Evolutionary conservation across 1,140 invertebrate species (phyloP), one percentile per base, ranked within the genome.

Genomic region (Papilio polyxenes): DNA sequence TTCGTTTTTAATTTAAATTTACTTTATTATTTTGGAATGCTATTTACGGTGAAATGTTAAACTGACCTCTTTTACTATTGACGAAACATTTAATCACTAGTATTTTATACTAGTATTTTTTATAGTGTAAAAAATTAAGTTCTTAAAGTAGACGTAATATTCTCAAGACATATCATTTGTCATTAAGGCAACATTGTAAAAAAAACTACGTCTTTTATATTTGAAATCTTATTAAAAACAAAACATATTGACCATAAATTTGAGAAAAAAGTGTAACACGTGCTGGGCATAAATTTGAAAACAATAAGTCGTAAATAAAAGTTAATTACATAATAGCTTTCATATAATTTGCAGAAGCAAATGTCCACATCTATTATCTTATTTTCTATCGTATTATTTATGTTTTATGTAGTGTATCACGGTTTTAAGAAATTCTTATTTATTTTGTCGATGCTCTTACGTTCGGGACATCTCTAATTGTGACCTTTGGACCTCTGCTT

Each of bases 401-500:
- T 31, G 31, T 72, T 3, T 10, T 13, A 65, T 11, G 10, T 11
- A 23, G 3, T 65, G 11, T 65, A 8, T 10, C 6, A 72, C 0
- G 31, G 53, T 15, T 40, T 72, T 7, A 2, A 37, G 13, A 37
- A 59, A 59, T 20, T 20, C 3, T 37, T 5, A 72, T 37, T 37
- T 72, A 78, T 83, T 82, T 81, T 83, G 80, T 88, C 85, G 87
- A 87, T 84, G 37, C 49, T 79, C 1, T 37, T 15, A 15, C 23
- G 51, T 13, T 15, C 17, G 13, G 13, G 6, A 53, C 87, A 87
- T 56, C 87, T 83, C 87, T 87, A 80, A 5, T 13, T 77, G 23
- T 83, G 83, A 81, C 86, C 87, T 88, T 85, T 87, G 86, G 80
- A 86, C 86, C 72, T 75, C n/a, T 11, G 82, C 49, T 85, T 87